Conservation (phyloP, 2,888 invertebrate species). For the Choreutis nemorana region DNA sequence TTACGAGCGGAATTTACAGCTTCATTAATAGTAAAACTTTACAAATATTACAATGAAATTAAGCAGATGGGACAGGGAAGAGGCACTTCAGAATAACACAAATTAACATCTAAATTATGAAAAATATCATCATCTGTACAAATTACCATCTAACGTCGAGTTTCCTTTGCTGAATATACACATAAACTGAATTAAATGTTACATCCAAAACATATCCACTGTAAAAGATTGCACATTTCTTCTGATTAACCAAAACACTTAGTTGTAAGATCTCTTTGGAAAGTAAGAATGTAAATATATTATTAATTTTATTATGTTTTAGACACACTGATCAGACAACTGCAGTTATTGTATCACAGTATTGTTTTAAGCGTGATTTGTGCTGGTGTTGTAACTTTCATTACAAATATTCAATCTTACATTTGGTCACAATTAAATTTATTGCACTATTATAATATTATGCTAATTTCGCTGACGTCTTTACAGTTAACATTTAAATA, state of each 20-base stretch:
- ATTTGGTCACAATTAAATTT: too few species aligned
- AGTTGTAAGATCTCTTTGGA: slow-evolving; percentile 53
- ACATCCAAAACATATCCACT: too few species aligned
- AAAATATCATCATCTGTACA: slow-evolving; percentile 35
- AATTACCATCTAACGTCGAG: slow-evolving; percentile 18
- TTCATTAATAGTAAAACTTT: slow-evolving; percentile 44
- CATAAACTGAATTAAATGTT: too few species aligned
- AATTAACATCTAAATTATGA: slow-evolving; percentile 34
- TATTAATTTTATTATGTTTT: slow-evolving; percentile 38
- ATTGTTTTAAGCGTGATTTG: too few species aligned
- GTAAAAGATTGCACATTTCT: slow-evolving; percentile 41
- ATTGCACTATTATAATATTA: slow-evolving; percentile 61
- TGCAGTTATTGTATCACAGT: slow-evolving; percentile 28
- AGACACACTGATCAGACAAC: slow-evolving; percentile 24
- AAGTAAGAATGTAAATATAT: slow-evolving; percentile 37
- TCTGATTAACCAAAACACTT: slow-evolving; percentile 43
- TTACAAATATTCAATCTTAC: too few species aligned
- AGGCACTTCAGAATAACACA: slow-evolving; percentile 49
- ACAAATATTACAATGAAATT: slow-evolving; percentile 53
- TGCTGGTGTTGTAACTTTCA: too few species aligned
- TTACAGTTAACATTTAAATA: slow-evolving; percentile 37
- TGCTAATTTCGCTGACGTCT: slow-evolving; percentile 34
- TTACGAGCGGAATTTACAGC: slow-evolving; percentile 51
- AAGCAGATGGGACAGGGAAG: slow-evolving; percentile 45
- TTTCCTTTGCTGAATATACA: too few species aligned